phyloP scores from a whole-genome alignment of 2,797 vertebrate species.

The Parauchenoglanis punctatus region DNA sequence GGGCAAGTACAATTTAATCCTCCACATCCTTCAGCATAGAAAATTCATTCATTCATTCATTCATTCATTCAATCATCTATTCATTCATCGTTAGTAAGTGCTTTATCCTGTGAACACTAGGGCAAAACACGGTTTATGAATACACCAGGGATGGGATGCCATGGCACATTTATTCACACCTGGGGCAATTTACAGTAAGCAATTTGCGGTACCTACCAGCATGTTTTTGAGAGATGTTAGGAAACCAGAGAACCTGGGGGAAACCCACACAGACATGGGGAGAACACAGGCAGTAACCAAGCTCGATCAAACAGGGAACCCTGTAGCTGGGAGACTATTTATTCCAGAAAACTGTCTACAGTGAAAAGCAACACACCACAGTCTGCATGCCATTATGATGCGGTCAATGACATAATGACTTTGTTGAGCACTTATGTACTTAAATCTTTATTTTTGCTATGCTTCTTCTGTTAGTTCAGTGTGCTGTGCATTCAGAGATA shows the following conservation, averaged over 20 bases:
- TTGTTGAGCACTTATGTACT: not conserved
- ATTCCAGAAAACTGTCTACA: too few species aligned
- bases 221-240: not conserved
- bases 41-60: not conserved
- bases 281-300: not conserved
- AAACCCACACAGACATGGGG: not conserved
- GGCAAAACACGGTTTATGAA: not conserved
- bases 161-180: not conserved
- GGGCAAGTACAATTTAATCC: conserved; percentile 60
- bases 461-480: not conserved
- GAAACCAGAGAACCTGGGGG: not conserved
- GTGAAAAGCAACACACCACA: too few species aligned
- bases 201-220: not conserved
- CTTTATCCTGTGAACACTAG: not conserved
- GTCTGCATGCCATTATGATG: too few species aligned
- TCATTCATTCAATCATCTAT: not conserved
- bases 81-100: conserved; percentile 4
- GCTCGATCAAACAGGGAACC: not conserved
- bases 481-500: not conserved
- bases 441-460: not conserved
- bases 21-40: conserved; percentile 34
- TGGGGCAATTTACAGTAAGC: too few species aligned
- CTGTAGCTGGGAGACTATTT: not conserved
- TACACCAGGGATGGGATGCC: not conserved
- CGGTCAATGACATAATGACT: too few species aligned